Conservation (phyloP, 2,888 invertebrate genomes). For the Omphaloscelis lunosa region DNA sequence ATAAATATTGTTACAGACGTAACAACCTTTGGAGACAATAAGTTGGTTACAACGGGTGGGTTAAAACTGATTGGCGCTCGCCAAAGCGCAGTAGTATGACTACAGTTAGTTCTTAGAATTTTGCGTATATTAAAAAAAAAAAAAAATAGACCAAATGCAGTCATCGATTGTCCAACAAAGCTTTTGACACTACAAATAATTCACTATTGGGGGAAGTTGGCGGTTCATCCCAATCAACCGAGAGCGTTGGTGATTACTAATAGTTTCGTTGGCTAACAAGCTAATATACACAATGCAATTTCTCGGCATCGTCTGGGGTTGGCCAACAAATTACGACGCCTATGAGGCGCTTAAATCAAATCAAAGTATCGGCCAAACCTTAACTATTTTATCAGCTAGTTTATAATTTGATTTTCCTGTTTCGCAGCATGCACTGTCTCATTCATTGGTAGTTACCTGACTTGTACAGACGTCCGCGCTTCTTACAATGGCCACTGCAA, state of each 20-base stretch:
- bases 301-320: neutral
- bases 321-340: neutral
- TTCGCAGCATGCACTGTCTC: neutral
- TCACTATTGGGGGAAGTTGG: neutral
- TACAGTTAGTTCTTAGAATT: neutral
- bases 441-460: neutral
- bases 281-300: neutral
- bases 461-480: neutral
- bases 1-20: neutral
- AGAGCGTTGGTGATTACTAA: neutral
- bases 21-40: neutral
- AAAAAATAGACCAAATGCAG: neutral
- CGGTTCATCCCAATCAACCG: neutral
- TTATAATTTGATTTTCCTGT: neutral
- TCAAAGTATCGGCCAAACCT: neutral
- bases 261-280: neutral
- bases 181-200: neutral
- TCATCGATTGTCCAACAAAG: neutral
- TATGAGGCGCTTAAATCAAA: neutral
- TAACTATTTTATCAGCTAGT: neutral
- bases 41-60: neutral
- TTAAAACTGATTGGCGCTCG: neutral
- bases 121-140: neutral
- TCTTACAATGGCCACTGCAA: constrained; percentile 6
- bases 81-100: no score